Evolutionary conservation across 2,113 vertebrate genomes (phyloP), one percentile per base, ranked within the genome.

Genomic region (Paradisaea rubra): DNA sequence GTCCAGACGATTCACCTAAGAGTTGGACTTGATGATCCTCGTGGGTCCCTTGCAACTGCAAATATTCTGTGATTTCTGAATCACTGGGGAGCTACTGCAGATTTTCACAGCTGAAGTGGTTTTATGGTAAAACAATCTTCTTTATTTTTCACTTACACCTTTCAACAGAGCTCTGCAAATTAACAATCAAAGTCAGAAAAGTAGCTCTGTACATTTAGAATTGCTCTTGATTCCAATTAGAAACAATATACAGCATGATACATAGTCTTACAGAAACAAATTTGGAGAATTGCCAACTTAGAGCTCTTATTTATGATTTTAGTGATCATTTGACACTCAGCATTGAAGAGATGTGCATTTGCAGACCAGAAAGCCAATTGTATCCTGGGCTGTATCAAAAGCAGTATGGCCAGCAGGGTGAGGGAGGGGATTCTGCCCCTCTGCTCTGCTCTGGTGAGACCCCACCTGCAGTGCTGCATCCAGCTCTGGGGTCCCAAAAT

Each of bases 361-460:
- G 14, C 30, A 82, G 47, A 21, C 47, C 25, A 54, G 47, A 61
- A 76, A 76, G 41, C 10, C 24, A 61, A 13, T 3, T 13, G 8
- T 5, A 41, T 35, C 21, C 17, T 35, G 39, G 21, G 17, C 14
- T 35, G 17, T n/a, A 54, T 31, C 47, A 54, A 81, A 88, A 81
- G 37, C 10, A 59, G 14, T 2, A 3, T 2, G 8, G 31, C 15
- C 44, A 81, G 52, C 37, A 88, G 52, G 59, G 37, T 0, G 0
- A 82, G 14, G 17, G 30, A 68, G n/a, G 41, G 2, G 11, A 68
- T 47, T 47, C 19, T 74, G 45, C 11, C 11, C 7, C 45, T 53
- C 23, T n/a, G 18, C 54, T 57, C 42, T 30, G 35, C 45, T 59
- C n/a, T 53, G 28, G 11, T 53, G 33, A 52, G 28, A 74, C 33